Evolutionary conservation across 2,113 vertebrate genomes (phyloP), one percentile per base, ranked within the genome.

Genomic region (Motacilla tschutschensis): DNA sequence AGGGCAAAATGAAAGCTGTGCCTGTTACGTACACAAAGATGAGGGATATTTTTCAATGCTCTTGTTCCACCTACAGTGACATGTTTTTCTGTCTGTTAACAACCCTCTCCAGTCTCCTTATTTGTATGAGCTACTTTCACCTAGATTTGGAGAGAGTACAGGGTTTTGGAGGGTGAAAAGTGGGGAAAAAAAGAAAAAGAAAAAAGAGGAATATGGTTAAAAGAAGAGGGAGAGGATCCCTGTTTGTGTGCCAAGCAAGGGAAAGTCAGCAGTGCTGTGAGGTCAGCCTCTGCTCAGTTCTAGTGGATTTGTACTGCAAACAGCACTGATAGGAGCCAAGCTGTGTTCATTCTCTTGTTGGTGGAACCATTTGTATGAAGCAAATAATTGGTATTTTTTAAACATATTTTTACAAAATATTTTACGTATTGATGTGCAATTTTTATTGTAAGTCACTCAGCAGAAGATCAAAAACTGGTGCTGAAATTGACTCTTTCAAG

Each of bases 201-300:
- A 47, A 24, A 9, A 31, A 17, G 1, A 8, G 33, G 57, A 71
- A 70, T 46, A 33, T 0, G 0, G 3, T 14, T 31, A 38, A 17
- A 69, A 43, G 14, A 63, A 28, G 41, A 10, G 10, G 29, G 9
- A 64, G 14, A 54, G 8, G 10, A 63, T 38, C 8, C 3, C 4
- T 19, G 18, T 50, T 54, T n/a, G 0, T 29, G 17, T 75, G 44
- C 31, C 24, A 64, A 31, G 9, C 0, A 1, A 64, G 3, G 6
- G 17, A 51, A 85, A 72, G 12, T 25, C 9, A 83, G 26, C 8
- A 75, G 35, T 0, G 0, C 10, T 40, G 5, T 26, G 29, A 74
- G 22, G 48, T 19, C 10, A 5, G 47, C 17, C 25, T 71, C 46
- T 47, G 16, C 48, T 71, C 40, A n/a, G 4, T 46, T 53, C 29